phyloP scores from a whole-genome alignment of 1,140 invertebrate species.

The Choristoneura fumiferana region DNA sequence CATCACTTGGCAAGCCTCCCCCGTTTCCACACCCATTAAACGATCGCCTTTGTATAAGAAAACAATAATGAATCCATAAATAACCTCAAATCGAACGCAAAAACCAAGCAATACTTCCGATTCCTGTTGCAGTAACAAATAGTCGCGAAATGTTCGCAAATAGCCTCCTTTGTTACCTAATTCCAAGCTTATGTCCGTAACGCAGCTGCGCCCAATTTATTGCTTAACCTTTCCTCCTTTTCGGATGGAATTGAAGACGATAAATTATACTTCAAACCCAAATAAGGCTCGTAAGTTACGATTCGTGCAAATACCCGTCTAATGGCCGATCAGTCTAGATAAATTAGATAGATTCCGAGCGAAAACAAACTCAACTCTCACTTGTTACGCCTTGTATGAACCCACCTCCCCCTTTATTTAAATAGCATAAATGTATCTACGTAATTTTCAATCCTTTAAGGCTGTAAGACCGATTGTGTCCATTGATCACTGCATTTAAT shows the following conservation, averaged over 20 bases:
- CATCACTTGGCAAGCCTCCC: background rate
- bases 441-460: too few species aligned
- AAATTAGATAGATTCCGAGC: conserved; percentile 49
- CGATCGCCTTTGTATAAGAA: background rate
- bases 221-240: conserved; percentile 73
- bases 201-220: conserved; percentile 75
- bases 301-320: conserved; percentile 56
- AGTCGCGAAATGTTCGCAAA: conserved; percentile 48
- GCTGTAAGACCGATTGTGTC: too few species aligned
- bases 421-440: too few species aligned
- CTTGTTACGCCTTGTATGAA: background rate
- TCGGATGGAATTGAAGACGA: conserved; percentile 33
- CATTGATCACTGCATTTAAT: too few species aligned
- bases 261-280: conserved; percentile 22
- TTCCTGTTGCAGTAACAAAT: conserved; percentile 25
- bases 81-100: conserved; percentile 11
- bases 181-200: conserved; percentile 67
- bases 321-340: conserved; percentile 64
- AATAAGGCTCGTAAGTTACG: conserved; percentile 26
- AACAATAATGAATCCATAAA: conserved; percentile 16
- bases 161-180: conserved; percentile 70
- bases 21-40: conserved; percentile 2
- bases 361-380: conserved; percentile 1
- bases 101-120: conserved; percentile 19
- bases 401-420: background rate